Percentiles rank a stretch among this genome's conserved stretches.
These are phyloP conservation scores for Zaprionus nigranus DNA, from an alignment of 1,140 invertebrate genomes.

Conservation along the genomic window DNA sequence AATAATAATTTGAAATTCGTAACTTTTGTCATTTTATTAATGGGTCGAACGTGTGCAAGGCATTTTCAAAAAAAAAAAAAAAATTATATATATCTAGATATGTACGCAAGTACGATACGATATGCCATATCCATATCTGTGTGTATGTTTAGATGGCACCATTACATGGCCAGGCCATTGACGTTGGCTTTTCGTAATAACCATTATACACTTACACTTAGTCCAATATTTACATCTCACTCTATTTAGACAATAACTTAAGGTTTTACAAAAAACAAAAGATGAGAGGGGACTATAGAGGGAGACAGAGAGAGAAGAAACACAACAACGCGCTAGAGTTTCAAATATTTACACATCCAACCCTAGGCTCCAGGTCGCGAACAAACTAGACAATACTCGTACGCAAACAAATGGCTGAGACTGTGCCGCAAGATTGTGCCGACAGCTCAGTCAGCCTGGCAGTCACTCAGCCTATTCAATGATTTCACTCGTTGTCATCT, in stretches of 20 bases:
- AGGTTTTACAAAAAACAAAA: conserved; percentile 28
- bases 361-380: conserved; percentile 52
- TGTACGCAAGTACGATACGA: conserved; percentile 6
- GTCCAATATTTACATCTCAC: conserved; percentile 64
- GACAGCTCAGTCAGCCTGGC: background rate
- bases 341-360: conserved; percentile 62
- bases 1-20: conserved; percentile 81
- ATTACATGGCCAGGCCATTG: conserved; percentile 51
- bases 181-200: conserved; percentile 52
- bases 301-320: conserved; percentile 18
- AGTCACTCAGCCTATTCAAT: conserved; percentile 20
- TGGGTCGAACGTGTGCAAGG: conserved; percentile 77
- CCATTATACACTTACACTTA: conserved; percentile 55
- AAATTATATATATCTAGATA: background rate
- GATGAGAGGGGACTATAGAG: background rate
- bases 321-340: conserved; percentile 41
- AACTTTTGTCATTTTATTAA: conserved; percentile 83
- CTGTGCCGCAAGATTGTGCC: conserved; percentile 3
- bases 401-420: conserved; percentile 53
- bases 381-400: conserved; percentile 62
- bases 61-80: conserved; percentile 22
- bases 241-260: conserved; percentile 75
- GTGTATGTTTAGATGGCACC: conserved; percentile 15
- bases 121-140: conserved; percentile 5
- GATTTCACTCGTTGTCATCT: conserved; percentile 34